A percentile compares a stretch with the other conserved stretches of the same genome.
Conservation (phyloP, 1,140 invertebrate genomes). For the Drosophila mojavensis region DNA sequence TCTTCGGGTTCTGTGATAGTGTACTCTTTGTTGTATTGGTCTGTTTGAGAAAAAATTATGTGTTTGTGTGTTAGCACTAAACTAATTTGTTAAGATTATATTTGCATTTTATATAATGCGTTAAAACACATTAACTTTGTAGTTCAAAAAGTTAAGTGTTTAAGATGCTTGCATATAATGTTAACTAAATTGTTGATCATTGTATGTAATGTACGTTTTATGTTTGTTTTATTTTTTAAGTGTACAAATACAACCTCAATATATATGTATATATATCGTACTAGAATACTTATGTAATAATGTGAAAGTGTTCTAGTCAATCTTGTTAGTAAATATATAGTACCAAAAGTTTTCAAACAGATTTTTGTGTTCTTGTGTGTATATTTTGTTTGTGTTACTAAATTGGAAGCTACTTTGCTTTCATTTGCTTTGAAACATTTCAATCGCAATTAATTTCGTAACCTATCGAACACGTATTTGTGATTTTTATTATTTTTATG, state of each 20-base stretch:
- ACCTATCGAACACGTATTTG: constrained; percentile 15
- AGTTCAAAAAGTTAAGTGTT: constrained; percentile 58
- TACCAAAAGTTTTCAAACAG: constrained; percentile 35
- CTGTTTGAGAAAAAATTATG: constrained; percentile 82
- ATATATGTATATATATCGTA: background rate
- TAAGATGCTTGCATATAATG: constrained; percentile 54
- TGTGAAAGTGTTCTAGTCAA: constrained; percentile 28
- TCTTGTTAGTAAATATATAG: constrained; percentile 61
- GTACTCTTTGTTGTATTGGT: constrained; percentile 83
- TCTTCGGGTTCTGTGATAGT: constrained; percentile 83
- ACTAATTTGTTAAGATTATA: constrained; percentile 74
- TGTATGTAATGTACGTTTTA: constrained; percentile 48
- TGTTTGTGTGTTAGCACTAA: constrained; percentile 80
- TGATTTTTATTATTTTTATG: background rate
- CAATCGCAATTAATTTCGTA: constrained; percentile 30
- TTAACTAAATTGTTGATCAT: constrained; percentile 42
- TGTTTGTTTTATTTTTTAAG: constrained; percentile 28
- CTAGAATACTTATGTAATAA: constrained; percentile 42
- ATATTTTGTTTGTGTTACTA: constrained; percentile 47
- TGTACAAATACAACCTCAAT: constrained; percentile 34
- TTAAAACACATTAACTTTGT: constrained; percentile 59
- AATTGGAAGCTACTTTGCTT: constrained; percentile 28
- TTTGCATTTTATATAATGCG: constrained; percentile 80
- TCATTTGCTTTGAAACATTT: constrained; percentile 18
- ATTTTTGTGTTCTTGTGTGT: constrained; percentile 32